Evolutionary conservation across 2,113 vertebrate genomes (phyloP), one percentile per base, ranked within the genome.

Genomic region (Gnathonemus longibarbis): DNA sequence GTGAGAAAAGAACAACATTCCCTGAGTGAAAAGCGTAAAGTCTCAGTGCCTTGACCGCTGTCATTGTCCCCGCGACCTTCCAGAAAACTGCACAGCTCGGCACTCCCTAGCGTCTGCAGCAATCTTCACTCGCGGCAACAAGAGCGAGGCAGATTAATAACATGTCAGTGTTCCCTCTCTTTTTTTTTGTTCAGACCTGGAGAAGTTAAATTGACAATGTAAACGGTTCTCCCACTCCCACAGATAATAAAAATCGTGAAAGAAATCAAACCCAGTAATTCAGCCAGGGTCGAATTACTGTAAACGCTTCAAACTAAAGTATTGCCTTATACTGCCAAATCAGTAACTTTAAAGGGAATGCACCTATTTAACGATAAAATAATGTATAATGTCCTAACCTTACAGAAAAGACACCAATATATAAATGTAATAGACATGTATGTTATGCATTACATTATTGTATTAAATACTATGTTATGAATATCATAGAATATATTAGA

Each of bases 141-240:
- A 80, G 74, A 80, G 74, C 74, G 74, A 80, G 74, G 15, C 15
- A 80, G 74, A 80, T 80, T 80, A 80, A 80, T 80, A 80, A 80
- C 74, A 42, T 80, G 74, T 80, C 74, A 80, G 74, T 80, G 27
- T 80, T 80, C 17, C 13, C 17, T 19, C 13, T 80, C 17, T 80
- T 42, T 80, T 62, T 58, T 77, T 80, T 80, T 80, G 74, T 19
- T 19, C 31, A 19, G 74, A 80, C 35, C 74, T 80, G 35, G 74
- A 19, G 35, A 80, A 80, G 74, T 80, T 42, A 80, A 80, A 80
- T 80, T 80, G 74, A 80, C 74, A 80, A 80, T 80, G 74, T 80
- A 80, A 80, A 80, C 74, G 31, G 35, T 42, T 39, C 74, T 80
- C 74, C 74, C 35, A 80, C 74, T 80, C 31, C 74, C 31, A 80